Conservation (phyloP, 2,888 invertebrate species). For the Hirtodrosophila alboralis region DNA sequence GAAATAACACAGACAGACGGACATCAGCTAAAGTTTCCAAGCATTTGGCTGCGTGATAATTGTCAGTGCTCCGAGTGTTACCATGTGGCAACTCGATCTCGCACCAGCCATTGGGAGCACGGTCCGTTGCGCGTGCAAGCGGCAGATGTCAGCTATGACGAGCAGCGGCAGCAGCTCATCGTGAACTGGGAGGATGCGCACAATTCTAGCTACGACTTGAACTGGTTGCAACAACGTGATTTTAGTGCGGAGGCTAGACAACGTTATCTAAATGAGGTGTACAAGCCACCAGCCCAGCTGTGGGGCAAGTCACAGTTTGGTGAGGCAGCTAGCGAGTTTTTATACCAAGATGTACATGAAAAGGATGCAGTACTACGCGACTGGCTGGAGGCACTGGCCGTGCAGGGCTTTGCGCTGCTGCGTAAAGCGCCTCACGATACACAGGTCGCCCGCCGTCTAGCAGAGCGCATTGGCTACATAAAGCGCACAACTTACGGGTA, state of each 20-base stretch:
- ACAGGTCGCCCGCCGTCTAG: constrained; percentile 85
- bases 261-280: constrained; percentile 85
- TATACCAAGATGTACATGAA: constrained; percentile 85
- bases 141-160: constrained; percentile 39
- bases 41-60: constrained; percentile 90
- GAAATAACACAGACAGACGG: constrained; percentile 43
- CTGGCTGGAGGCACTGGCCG: constrained; percentile 87
- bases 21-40: constrained; percentile 85
- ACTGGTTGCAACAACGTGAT: constrained; percentile 87
- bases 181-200: constrained; percentile 88
- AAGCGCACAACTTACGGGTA: constrained; percentile 90
- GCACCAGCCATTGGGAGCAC: constrained; percentile 86
- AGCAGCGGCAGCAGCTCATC: constrained; percentile 50
- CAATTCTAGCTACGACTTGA: constrained; percentile 85
- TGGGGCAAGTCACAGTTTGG: constrained; percentile 86
- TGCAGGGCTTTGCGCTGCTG: constrained; percentile 87
- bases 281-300: constrained; percentile 85
- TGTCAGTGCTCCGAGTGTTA: constrained; percentile 89
- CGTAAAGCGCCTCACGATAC: constrained; percentile 86
- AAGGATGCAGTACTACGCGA: constrained; percentile 84
- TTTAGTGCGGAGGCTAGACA: constrained; percentile 85
- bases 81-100: constrained; percentile 86
- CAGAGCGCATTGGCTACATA: constrained; percentile 88
- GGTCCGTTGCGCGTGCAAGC: constrained; percentile 84
- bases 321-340: constrained; percentile 85